Evolutionary conservation across 2,888 invertebrate genomes (phyloP), one percentile per base, ranked within the genome.

Genomic region (Carpatolechia fugitivella): DNA sequence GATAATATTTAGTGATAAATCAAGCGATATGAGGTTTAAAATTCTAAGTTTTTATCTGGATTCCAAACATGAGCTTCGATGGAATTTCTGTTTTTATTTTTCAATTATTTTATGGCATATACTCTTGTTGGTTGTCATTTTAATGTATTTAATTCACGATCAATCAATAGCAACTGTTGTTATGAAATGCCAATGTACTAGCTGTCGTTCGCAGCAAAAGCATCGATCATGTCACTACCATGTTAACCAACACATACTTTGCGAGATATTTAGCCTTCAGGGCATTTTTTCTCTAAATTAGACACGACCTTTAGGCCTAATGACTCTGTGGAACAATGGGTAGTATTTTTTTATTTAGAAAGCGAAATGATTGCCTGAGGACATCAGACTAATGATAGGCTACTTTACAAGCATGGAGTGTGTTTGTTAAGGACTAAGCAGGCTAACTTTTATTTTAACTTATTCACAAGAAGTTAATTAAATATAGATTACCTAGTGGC

Each of bases 1-100:
- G 68, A 65, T 61, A 62, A 67, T 70, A 68, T 68, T 67, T 65
- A 64, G 69, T 66, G 63, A 70, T 76, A 70, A 70, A 72, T 68
- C 66, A 62, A 64, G 33, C 36, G 8, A 48, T 38, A 16, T 51
- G 8, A 51, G 30, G 41, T 53, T 48, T 50, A 18, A 38, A 24
- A 49, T 54, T 53, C 53, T 40, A n/a, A 3, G 51, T 54, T 57
- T 53, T 56, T 56, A 24, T 52, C 29, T 24, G 18, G 10, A 33
- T 20, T 38, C 40, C 51, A 29, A 18, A 16, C 29, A n/a, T 30
- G 29, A 44, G 44, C 44, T 44, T 44, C 13, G 44, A 6, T 13
- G 29, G 38, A 51, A 38, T 51, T 14, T 35, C n/a, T 52, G 41
- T 40, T n/a, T 52, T 16, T 52, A 35, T 40, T 35, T 50, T 48